Evolutionary conservation across 2,888 invertebrate species (phyloP), one percentile per base, ranked within the genome.

Genomic region (Bursaphelenchus okinawaensis): DNA sequence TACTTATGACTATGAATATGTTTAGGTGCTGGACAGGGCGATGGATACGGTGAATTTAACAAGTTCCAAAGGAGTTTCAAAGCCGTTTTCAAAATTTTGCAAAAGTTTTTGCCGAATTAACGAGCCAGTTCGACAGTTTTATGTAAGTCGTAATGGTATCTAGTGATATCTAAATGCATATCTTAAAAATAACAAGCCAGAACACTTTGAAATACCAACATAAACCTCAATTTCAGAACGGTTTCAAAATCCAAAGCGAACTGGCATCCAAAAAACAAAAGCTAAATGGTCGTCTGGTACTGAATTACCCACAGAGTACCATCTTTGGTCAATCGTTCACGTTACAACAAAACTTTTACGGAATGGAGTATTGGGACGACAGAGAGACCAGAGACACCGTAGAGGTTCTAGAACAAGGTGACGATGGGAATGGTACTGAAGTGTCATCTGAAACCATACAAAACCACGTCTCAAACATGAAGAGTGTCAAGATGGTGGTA

Each of bases 341-440:
- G 24, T 61, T 77, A 7, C 73, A 78, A 68, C 78, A 77, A 22
- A 77, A 76, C 55, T 79, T 79, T 65, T 79, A 73, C 59, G 79
- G 79, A 7, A 69, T 79, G 22, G 74, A 76, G 52, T 62, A 68
- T 9, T 76, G 70, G 54, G 56, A 63, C 19, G 27, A 63, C 19
- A 8, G 22, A 1, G 63, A 67, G n/a, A 12, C 19, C 23, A 56
- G 67, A 16, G 22, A 63, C 4, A 26, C 67, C n/a, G 6, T 19
- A 8, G 52, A 22, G 1, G 12, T 63, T 28, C 50, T 68, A 20
- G 28, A 52, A 31, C 26, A 64, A n/a, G 22, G 16, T 19, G 55
- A 63, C 28, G 52, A 71, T 4, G 54, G 51, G 12, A 54, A 67
- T 51, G 65, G 57, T 22, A 66, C 51, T 3, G 22, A 63, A 54